These are phyloP conservation scores for Batillaria attramentaria DNA, from an alignment of 1,140 invertebrate genomes.

Conservation along the genomic window DNA sequence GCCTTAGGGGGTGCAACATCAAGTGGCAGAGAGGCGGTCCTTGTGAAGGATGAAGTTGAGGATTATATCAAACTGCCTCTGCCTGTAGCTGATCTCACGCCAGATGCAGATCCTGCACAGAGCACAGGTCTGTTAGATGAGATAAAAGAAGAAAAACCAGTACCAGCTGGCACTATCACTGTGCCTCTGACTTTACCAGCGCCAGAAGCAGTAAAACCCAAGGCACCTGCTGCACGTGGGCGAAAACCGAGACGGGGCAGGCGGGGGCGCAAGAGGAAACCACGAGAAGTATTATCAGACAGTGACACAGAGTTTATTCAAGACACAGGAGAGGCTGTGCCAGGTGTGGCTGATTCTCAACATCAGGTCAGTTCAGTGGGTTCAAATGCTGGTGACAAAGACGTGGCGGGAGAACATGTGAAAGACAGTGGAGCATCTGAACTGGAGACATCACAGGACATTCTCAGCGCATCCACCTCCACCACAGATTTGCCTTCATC, in stretches of 20 bases:
- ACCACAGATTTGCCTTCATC: neutral
- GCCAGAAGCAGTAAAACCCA: neutral
- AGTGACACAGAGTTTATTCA: conserved; percentile 24
- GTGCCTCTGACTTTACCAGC: neutral
- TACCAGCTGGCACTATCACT: neutral
- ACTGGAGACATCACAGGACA: neutral
- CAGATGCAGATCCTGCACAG: too few relatives aligned
- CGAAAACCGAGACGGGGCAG: neutral
- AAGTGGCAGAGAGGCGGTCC: too few relatives aligned
- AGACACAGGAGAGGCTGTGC: conserved; percentile 12
- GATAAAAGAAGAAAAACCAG: neutral
- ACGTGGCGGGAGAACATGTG: too few relatives aligned
- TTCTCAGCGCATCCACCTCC: neutral
- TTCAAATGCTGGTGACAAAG: neutral
- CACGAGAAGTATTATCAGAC: conserved; percentile 6
- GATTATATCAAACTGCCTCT: too few relatives aligned
- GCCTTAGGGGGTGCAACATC: too few relatives aligned
- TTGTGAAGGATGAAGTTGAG: too few relatives aligned
- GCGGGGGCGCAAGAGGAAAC: conserved; percentile 19
- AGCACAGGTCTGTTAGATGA: neutral
- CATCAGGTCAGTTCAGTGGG: too few relatives aligned
- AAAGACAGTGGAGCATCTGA: neutral
- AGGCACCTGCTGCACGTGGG: neutral
- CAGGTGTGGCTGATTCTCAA: neutral
- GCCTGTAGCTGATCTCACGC: too few relatives aligned